A percentile compares a stretch with the other conserved stretches of the same genome.
These are phyloP conservation scores for Chloroceryle aenea DNA, from an alignment of 2,113 vertebrate species.

Conservation along the genomic window DNA sequence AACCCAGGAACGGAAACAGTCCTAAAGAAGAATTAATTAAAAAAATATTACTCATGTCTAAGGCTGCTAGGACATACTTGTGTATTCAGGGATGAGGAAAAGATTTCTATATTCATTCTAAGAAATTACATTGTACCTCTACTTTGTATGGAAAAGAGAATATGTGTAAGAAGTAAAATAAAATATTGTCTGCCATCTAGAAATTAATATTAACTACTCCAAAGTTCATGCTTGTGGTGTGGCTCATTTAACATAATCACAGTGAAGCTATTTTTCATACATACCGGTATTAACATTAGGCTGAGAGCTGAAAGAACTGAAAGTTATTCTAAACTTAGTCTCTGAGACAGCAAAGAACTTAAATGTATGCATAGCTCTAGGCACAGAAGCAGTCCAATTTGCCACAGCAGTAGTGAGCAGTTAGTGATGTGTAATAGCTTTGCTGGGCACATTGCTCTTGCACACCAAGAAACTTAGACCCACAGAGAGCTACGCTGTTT, in stretches of 20 bases:
- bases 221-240: not conserved
- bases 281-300: not conserved
- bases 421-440: not conserved
- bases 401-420: not conserved
- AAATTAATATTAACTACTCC: not conserved
- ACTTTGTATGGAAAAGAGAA: not conserved
- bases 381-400: not conserved
- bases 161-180: not conserved
- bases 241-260: not conserved
- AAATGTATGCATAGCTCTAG: not conserved
- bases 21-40: not conserved
- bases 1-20: not conserved
- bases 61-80: not conserved
- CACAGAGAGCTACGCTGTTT: not conserved
- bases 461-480: not conserved
- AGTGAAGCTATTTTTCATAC: not conserved
- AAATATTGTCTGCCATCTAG: not conserved
- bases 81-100: not conserved
- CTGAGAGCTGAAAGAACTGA: not conserved
- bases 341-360: not conserved
- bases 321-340: not conserved
- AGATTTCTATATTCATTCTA: not conserved
- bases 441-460: not conserved
- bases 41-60: not conserved
- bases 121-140: not conserved